phyloP scores from a whole-genome alignment of 2,797 vertebrate genomes.

The Spinus olivaceus region DNA sequence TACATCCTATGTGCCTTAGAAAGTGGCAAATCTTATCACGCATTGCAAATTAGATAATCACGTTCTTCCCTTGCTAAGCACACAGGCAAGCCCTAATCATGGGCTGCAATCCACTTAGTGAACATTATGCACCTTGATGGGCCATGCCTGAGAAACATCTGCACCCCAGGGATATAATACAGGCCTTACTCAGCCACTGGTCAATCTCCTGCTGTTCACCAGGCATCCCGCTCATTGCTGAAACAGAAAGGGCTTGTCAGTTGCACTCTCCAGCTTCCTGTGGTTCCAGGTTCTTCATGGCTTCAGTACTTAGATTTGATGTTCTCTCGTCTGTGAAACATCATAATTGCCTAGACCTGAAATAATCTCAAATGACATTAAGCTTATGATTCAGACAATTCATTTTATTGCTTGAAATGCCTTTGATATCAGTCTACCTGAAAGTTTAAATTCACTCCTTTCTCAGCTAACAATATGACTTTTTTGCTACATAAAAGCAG shows the following conservation, averaged over 20 bases:
- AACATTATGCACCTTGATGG: fast-evolving
- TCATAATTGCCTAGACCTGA: background rate
- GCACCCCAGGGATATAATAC: too few species aligned
- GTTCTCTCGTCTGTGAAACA: background rate
- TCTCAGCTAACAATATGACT: background rate
- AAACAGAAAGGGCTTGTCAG: background rate
- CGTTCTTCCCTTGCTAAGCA: background rate
- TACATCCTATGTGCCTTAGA: fast-evolving
- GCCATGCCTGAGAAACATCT: background rate
- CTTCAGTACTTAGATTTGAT: background rate
- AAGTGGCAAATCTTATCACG: background rate
- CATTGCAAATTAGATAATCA: background rate
- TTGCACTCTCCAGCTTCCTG: background rate
- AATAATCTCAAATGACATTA: background rate
- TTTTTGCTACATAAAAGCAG: background rate
- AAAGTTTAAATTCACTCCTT: background rate
- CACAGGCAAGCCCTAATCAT: background rate
- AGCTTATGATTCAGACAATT: background rate
- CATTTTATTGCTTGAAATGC: background rate
- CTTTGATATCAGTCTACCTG: background rate
- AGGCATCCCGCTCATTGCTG: background rate
- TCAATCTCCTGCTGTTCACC: background rate
- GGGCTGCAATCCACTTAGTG: background rate
- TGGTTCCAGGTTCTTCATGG: background rate
- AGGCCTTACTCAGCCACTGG: background rate